phyloP scores from a whole-genome alignment of 2,888 invertebrate genomes.

The Lithophane ornitopus region DNA sequence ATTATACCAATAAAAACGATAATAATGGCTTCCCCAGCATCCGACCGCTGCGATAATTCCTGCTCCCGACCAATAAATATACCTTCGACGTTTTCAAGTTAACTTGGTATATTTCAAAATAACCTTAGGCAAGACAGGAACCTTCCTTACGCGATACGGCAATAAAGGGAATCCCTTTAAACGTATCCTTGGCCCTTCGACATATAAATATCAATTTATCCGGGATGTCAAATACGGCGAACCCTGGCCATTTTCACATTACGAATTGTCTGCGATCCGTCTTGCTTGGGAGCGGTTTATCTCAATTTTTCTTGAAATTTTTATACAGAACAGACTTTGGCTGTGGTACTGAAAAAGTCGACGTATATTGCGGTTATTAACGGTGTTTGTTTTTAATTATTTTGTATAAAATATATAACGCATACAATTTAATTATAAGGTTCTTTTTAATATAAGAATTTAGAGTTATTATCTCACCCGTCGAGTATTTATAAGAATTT shows the following conservation, averaged over 20 bases:
- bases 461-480: no score
- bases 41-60: constrained; percentile 88
- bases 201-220: constrained; percentile 91
- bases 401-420: constrained; percentile 64
- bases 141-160: constrained; percentile 84
- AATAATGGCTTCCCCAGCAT: constrained; percentile 88
- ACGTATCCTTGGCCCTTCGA: constrained; percentile 87
- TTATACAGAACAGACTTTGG: constrained; percentile 68
- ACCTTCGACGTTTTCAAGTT: constrained; percentile 89
- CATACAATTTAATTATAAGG: constrained; percentile 41
- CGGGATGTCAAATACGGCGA: constrained; percentile 87
- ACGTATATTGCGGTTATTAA: constrained; percentile 68
- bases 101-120: constrained; percentile 89
- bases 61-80: constrained; percentile 87
- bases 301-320: constrained; percentile 78
- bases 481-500: no score
- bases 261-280: constrained; percentile 84
- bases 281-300: constrained; percentile 77
- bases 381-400: constrained; percentile 70
- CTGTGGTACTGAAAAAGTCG: constrained; percentile 63
- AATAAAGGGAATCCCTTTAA: constrained; percentile 90
- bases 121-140: constrained; percentile 87
- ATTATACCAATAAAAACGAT: constrained; percentile 91
- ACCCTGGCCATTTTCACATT: constrained; percentile 86
- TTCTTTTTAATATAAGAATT: constrained; percentile 3